These are phyloP conservation scores for Ctenopoma kingsleyae DNA, from an alignment of 2,797 vertebrate species.

Conservation along the genomic window DNA sequence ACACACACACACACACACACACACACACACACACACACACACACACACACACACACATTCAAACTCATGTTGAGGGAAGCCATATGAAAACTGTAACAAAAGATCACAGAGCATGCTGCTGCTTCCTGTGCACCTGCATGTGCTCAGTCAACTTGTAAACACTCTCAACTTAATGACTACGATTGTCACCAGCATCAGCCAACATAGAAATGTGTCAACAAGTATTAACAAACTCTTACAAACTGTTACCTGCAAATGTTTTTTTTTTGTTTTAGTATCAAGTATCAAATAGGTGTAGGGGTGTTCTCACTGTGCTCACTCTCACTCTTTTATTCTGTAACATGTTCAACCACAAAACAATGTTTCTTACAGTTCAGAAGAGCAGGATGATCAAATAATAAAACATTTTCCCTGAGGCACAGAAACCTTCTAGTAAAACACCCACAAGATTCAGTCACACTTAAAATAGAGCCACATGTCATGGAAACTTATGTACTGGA, in stretches of 20 bases:
- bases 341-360: slow-evolving; percentile 20
- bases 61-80: slow-evolving; percentile 51
- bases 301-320: slow-evolving; percentile 19
- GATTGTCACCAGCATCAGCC: slow-evolving; percentile 45
- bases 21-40: too few species aligned
- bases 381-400: slow-evolving; percentile 18
- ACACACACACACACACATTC: slow-evolving; percentile 36
- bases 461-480: slow-evolving; percentile 41
- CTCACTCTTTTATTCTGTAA: slow-evolving; percentile 26
- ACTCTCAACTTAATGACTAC: slow-evolving; percentile 63
- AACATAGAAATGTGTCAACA: slow-evolving; percentile 5
- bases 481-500: slow-evolving; percentile 12
- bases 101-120: slow-evolving; percentile 46
- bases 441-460: slow-evolving; percentile 25
- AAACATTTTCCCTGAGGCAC: slow-evolving; percentile 38
- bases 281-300: background rate
- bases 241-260: background rate
- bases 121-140: slow-evolving; percentile 63
- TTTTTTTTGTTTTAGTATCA: background rate
- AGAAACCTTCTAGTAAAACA: slow-evolving; percentile 41
- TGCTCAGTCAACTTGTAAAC: slow-evolving; percentile 48
- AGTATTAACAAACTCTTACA: background rate
- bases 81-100: slow-evolving; percentile 62
- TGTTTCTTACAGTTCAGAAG: slow-evolving; percentile 18
- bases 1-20: too few species aligned